phyloP scores from a whole-genome alignment of 2,888 invertebrate genomes.

The Eupithecia inturbata region DNA sequence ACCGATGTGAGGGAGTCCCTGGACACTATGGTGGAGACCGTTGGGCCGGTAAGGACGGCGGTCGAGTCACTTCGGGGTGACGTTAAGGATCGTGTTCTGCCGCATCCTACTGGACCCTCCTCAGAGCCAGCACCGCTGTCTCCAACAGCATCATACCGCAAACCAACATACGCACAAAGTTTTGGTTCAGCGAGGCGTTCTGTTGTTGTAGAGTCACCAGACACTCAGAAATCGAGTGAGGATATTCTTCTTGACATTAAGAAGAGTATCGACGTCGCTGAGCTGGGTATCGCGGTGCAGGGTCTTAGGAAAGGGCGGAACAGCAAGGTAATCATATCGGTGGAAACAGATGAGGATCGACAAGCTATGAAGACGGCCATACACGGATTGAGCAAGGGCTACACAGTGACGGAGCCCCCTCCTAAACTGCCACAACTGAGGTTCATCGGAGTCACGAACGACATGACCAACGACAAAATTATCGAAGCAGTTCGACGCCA shows the following conservation, averaged over 20 bases:
- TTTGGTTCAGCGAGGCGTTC: neutral
- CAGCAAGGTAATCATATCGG: slow-evolving; percentile 8
- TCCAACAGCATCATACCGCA: too few species aligned
- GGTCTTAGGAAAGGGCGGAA: slow-evolving; percentile 18
- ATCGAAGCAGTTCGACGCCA: neutral
- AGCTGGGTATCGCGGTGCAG: neutral
- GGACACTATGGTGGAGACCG: slow-evolving; percentile 14
- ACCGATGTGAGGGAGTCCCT: neutral
- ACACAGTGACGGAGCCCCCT: neutral
- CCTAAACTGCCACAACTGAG: neutral
- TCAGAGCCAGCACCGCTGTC: neutral
- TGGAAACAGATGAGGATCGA: slow-evolving; percentile 9
- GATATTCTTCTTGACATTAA: slow-evolving; percentile 21
- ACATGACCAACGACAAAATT: neutral
- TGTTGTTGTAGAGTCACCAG: neutral
- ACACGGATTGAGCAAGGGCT: neutral
- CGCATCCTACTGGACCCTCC: too few species aligned
- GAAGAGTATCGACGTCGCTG: slow-evolving; percentile 19
- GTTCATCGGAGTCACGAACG: neutral
- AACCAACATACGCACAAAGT: too few species aligned
- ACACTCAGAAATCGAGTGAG: slow-evolving; percentile 20
- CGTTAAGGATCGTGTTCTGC: too few species aligned
- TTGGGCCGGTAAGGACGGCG: neutral
- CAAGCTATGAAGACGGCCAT: neutral
- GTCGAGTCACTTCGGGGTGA: neutral